Percentiles rank a stretch among this genome's conserved stretches.
These are phyloP conservation scores for Drosophila paranaensis DNA, from an alignment of 2,888 invertebrate species.

Conservation along the genomic window DNA sequence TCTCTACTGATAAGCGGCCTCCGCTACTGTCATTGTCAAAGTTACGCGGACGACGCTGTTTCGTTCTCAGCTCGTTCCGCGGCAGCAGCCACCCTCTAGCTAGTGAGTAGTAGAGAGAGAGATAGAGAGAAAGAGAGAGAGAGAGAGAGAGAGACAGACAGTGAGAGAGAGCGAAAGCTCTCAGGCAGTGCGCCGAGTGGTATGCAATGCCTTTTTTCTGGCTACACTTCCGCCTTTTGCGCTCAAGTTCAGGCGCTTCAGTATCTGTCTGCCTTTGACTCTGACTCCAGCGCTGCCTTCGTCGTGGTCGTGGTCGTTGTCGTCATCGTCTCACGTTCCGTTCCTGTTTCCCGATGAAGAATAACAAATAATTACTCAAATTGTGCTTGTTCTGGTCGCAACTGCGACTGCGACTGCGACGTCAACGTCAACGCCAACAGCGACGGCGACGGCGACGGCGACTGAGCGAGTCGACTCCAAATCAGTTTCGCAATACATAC, in stretches of 20 bases:
- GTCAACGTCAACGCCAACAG: not conserved
- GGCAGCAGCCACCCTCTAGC: slow-evolving; percentile 55
- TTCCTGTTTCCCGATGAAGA: slow-evolving; percentile 45
- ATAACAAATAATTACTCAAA: slow-evolving; percentile 82
- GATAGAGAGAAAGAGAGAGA: slow-evolving; percentile 5
- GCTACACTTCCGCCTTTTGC: slow-evolving; percentile 48
- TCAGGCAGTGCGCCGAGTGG: slow-evolving; percentile 54
- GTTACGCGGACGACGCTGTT: slow-evolving; percentile 49
- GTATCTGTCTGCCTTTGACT: slow-evolving; percentile 67
- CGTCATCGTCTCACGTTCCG: slow-evolving; percentile 34
- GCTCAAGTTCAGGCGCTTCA: slow-evolving; percentile 57
- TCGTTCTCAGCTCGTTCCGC: slow-evolving; percentile 57
- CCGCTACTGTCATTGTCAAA: slow-evolving; percentile 58
- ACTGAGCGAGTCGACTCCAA: slow-evolving; percentile 64
- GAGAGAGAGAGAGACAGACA: not conserved
- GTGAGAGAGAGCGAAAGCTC: slow-evolving; percentile 26
- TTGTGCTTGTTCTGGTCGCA: slow-evolving; percentile 45
- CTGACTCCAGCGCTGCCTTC: slow-evolving; percentile 27
- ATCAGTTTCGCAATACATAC: slow-evolving; percentile 84
- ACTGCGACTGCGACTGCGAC: slow-evolving; percentile 19
- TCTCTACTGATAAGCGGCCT: slow-evolving; percentile 50
- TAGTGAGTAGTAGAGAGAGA: slow-evolving; percentile 11
- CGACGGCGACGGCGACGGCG: slow-evolving; percentile 29
- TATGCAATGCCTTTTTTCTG: slow-evolving; percentile 60
- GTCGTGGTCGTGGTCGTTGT: slow-evolving; percentile 18